phyloP scores from a whole-genome alignment of 2,888 invertebrate genomes.

The Limenitis camilla region DNA sequence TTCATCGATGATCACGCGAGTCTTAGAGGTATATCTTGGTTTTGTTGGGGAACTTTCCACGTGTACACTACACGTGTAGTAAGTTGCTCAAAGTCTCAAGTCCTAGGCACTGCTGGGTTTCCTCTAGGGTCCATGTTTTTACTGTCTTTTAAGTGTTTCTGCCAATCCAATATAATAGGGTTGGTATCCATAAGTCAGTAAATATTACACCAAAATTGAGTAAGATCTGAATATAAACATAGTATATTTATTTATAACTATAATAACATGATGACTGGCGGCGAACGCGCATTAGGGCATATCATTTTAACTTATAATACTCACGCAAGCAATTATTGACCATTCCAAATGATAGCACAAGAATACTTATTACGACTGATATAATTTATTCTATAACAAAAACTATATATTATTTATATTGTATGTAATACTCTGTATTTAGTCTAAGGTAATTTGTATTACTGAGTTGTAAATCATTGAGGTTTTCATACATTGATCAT shows the following conservation, averaged over 20 bases:
- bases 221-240: conserved; percentile 21
- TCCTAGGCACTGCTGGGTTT: too few species aligned
- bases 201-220: neutral
- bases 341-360: conserved; percentile 53
- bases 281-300: conserved; percentile 44
- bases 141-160: too few species aligned
- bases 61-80: too few species aligned
- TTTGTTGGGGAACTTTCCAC: too few species aligned
- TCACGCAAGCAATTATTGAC: conserved; percentile 51
- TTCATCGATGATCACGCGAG: too few species aligned
- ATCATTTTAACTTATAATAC: conserved; percentile 25
- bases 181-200: too few species aligned
- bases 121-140: too few species aligned
- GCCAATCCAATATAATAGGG: too few species aligned
- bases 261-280: conserved; percentile 49
- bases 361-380: conserved; percentile 51
- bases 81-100: too few species aligned
- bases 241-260: conserved; percentile 45
- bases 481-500: neutral
- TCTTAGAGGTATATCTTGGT: too few species aligned
- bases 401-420: conserved; percentile 18
- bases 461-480: too few species aligned
- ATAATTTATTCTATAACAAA: conserved; percentile 11
- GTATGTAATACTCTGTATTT: neutral
- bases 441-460: too few species aligned